These are phyloP conservation scores for Ptilodon capucinus DNA, from an alignment of 2,888 invertebrate species.

Conservation along the genomic window DNA sequence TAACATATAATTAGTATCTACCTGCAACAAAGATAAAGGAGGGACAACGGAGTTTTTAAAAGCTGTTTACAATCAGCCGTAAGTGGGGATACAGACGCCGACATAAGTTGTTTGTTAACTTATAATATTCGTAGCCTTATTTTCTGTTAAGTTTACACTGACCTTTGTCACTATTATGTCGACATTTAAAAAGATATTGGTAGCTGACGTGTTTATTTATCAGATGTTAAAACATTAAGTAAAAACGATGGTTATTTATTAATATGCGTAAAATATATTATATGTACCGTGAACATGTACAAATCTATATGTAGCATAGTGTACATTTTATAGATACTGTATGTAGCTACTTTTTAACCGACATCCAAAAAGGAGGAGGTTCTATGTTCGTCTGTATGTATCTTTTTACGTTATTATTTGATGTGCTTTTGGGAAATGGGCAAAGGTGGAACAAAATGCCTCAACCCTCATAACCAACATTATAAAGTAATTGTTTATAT, in stretches of 20 bases:
- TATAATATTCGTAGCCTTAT: conserved; percentile 12
- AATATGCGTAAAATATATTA: no score
- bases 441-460: no score
- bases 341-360: no score
- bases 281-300: no score
- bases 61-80: conserved; percentile 74
- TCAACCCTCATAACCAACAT: no score
- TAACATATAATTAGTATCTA: conserved; percentile 78
- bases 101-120: conserved; percentile 39
- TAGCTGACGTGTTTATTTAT: neutral
- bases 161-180: conserved; percentile 4
- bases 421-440: no score
- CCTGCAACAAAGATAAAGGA: conserved; percentile 74
- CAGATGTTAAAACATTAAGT: neutral
- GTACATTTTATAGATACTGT: no score
- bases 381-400: no score
- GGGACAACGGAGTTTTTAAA: conserved; percentile 75
- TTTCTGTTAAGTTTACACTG: neutral
- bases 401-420: no score
- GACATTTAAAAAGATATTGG: conserved; percentile 6
- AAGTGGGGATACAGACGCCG: conserved; percentile 66
- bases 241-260: neutral
- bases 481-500: no score
- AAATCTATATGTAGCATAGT: no score
- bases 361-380: no score